A percentile compares a stretch with the other conserved stretches of the same genome.
phyloP scores from a whole-genome alignment of 2,888 invertebrate genomes.

The Ormyrus nitidulus region DNA sequence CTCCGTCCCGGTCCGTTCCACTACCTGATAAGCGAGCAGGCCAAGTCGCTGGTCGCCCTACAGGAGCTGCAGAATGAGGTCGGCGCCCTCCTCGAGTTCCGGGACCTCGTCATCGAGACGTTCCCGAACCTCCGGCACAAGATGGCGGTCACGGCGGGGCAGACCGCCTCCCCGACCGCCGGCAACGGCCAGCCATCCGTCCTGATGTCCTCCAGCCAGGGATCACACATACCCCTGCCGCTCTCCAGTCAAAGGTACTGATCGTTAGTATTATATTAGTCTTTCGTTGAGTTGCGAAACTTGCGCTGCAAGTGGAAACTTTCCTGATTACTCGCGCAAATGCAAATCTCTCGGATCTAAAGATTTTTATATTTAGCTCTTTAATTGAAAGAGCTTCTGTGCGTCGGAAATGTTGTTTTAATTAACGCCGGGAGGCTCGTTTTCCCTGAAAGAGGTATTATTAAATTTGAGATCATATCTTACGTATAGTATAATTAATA shows the following conservation, averaged over 20 bases:
- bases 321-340: too few relatives aligned
- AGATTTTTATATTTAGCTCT: too few relatives aligned
- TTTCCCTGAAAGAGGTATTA: too few relatives aligned
- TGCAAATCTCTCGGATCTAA: too few relatives aligned
- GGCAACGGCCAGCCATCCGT: slow-evolving; percentile 73
- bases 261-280: not conserved
- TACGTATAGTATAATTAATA: too few relatives aligned
- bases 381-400: too few relatives aligned
- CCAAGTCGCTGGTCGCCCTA: slow-evolving; percentile 89
- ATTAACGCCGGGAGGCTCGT: too few relatives aligned
- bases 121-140: slow-evolving; percentile 93
- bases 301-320: not conserved
- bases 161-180: slow-evolving; percentile 50
- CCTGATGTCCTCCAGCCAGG: slow-evolving; percentile 76
- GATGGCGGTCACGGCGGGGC: slow-evolving; percentile 83
- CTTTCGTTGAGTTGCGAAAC: too few relatives aligned
- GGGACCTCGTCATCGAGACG: slow-evolving; percentile 95
- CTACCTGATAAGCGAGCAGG: slow-evolving; percentile 91
- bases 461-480: too few relatives aligned
- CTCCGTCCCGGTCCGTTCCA: slow-evolving; percentile 87
- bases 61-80: slow-evolving; percentile 96
- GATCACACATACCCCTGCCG: slow-evolving; percentile 72
- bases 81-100: slow-evolving; percentile 92
- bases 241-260: slow-evolving; percentile 66
- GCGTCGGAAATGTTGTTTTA: too few relatives aligned